Evolutionary conservation across 37 sponge, comb jelly and placozoan species (phyloP), one percentile per base, ranked within the genome.

Genomic region (Haliclona indistincta): DNA sequence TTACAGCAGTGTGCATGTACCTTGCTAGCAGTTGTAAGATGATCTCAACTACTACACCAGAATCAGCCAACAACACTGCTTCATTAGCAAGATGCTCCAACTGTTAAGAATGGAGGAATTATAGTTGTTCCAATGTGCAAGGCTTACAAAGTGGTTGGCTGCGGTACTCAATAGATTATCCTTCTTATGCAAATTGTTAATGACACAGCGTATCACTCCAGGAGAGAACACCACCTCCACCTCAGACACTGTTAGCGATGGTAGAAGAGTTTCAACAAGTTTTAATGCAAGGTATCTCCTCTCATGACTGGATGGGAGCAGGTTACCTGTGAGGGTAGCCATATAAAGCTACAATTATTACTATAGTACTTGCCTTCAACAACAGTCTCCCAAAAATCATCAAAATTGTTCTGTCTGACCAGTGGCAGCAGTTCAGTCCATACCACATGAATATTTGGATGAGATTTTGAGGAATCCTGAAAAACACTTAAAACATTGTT

Each of bases 381-480:
- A 10, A 81, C 66, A 2, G 70, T 62, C 55, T 40, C 61, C 88
- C 88, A 88, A 40, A 88, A 88, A 20, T 35, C 25, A 0, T 15
- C 34, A 80, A 70, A 23, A 38, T 63, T 35, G 49, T 60, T 35
- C 28, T 70, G 60, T 17, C 41, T n/a, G n/a, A n/a, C 58, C 77
- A 58, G 25, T 82, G 52, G 1, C 49, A 54, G 33, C 15, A 88
- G 64, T 7, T 55, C 30, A 11, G 60, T 64, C 88, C 88, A 88
- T 45, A 88, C 83, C 60, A 15, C 28, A 44, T 88, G 88, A 6
- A 88, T 67, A 3, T 77, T 61, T 26, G 88, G 83, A 56, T 70
- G 77, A 47, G 83, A 11, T 4, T 53, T 43, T 0, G 77, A 65
- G 0, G 83, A 77, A 42, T 28, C 74, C 84, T 81, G 54, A 47